Percentiles rank a stretch among this genome's conserved stretches.
These are phyloP conservation scores for Pachycephala philippinensis DNA, from an alignment of 2,113 vertebrate species.

Conservation along the genomic window DNA sequence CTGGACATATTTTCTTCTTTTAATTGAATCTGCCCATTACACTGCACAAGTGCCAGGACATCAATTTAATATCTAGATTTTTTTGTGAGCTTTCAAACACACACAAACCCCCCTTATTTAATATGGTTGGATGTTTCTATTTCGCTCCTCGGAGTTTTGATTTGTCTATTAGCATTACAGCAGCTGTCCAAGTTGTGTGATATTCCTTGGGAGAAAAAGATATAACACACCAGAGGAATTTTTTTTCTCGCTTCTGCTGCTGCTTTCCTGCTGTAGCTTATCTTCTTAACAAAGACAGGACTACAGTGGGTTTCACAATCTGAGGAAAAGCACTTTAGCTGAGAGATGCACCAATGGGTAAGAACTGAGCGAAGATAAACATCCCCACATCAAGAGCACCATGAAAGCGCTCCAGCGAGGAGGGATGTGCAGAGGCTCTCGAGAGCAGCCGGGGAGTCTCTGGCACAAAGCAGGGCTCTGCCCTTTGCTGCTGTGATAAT, in stretches of 20 bases:
- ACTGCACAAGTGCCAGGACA: constrained; percentile 23
- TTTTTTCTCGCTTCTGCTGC: neutral
- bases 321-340: constrained; percentile 46
- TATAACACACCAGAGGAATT: neutral
- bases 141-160: constrained; percentile 34
- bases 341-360: constrained; percentile 1
- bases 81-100: constrained; percentile 25
- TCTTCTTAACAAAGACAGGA: constrained; percentile 48
- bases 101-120: neutral
- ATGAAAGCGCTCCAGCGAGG: neutral
- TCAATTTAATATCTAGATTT: constrained; percentile 21
- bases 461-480: neutral
- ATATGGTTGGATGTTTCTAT: constrained; percentile 43
- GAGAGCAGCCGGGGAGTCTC: neutral
- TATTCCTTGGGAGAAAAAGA: constrained; percentile 44
- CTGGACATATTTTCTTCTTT: constrained; percentile 32
- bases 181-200: constrained; percentile 12
- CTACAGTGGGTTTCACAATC: constrained; percentile 26
- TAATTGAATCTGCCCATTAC: constrained; percentile 42
- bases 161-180: constrained; percentile 53
- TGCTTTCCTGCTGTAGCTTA: constrained; percentile 41
- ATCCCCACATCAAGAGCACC: constrained; percentile 38
- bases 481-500: neutral
- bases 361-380: constrained; percentile 40
- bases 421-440: neutral